Conservation (phyloP, 2,113 vertebrate species). For the Trogon surrucura region DNA sequence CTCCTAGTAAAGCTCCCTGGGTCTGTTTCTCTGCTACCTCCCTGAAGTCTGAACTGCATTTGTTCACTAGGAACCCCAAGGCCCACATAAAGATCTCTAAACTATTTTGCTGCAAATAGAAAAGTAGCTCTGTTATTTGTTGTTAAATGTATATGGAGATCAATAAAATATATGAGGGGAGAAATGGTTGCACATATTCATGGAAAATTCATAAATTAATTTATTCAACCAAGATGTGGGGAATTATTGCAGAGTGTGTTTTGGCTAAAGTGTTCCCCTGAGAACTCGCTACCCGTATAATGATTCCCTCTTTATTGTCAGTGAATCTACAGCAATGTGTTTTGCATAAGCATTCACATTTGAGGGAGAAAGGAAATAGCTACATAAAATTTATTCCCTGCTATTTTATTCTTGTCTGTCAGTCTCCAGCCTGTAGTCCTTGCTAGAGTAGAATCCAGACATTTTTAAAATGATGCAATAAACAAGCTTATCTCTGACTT, state of each 20-base stretch:
- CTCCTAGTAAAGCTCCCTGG: not conserved
- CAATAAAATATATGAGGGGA: slow-evolving; percentile 64
- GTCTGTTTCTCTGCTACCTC: not conserved
- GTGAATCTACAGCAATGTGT: slow-evolving; percentile 59
- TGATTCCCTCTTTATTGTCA: slow-evolving; percentile 70
- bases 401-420: slow-evolving; percentile 56
- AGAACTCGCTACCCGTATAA: slow-evolving; percentile 50
- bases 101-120: slow-evolving; percentile 65
- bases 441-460: not conserved
- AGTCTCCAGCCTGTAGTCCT: slow-evolving; percentile 5
- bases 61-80: slow-evolving; percentile 54
- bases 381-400: slow-evolving; percentile 57
- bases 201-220: slow-evolving; percentile 68
- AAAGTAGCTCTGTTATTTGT: slow-evolving; percentile 65
- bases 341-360: slow-evolving; percentile 70
- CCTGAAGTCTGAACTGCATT: slow-evolving; percentile 17
- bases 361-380: slow-evolving; percentile 55
- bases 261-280: slow-evolving; percentile 63
- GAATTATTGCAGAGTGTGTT: slow-evolving; percentile 61
- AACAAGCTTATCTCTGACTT: not conserved
- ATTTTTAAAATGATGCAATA: slow-evolving; percentile 19
- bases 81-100: slow-evolving; percentile 58
- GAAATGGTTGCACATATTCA: slow-evolving; percentile 41
- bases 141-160: slow-evolving; percentile 61
- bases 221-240: slow-evolving; percentile 61